Conservation (phyloP, 2,888 invertebrate genomes). For the Notodonta ziczac region DNA sequence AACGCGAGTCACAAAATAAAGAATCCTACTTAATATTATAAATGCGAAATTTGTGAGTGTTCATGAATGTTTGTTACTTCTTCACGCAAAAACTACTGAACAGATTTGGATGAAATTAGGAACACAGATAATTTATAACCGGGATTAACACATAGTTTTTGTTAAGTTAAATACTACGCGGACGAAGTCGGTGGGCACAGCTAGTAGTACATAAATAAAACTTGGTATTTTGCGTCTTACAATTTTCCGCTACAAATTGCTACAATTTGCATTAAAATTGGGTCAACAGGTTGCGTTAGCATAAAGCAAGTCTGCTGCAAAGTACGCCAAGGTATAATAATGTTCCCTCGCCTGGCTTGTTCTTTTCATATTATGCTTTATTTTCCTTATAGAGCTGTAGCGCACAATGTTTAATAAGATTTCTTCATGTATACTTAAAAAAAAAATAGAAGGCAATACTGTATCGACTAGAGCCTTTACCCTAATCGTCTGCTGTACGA, state of each 20-base stretch:
- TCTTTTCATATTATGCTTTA: background rate
- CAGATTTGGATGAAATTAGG: too few relatives aligned
- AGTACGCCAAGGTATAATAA: background rate
- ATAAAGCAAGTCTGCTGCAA: background rate
- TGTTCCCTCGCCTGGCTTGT: background rate
- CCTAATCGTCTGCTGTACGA: too few relatives aligned
- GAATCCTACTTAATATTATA: too few relatives aligned
- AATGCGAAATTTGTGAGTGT: too few relatives aligned
- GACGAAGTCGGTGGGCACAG: too few relatives aligned
- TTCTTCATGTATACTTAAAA: background rate
- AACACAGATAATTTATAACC: too few relatives aligned
- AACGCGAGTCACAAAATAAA: too few relatives aligned
- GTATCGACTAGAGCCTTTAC: background rate
- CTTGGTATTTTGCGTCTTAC: background rate
- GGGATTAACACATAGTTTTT: too few relatives aligned
- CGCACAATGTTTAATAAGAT: background rate
- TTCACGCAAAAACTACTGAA: too few relatives aligned
- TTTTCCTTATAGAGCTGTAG: background rate
- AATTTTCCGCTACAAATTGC: background rate
- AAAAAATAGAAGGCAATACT: background rate
- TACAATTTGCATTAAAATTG: slow-evolving; percentile 2
- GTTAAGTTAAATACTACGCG: too few relatives aligned
- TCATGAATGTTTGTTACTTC: too few relatives aligned
- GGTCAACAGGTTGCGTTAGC: background rate
- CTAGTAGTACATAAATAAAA: background rate